These are phyloP conservation scores for Poecilia gillii DNA, from an alignment of 2,797 vertebrate species.

Conservation along the genomic window DNA sequence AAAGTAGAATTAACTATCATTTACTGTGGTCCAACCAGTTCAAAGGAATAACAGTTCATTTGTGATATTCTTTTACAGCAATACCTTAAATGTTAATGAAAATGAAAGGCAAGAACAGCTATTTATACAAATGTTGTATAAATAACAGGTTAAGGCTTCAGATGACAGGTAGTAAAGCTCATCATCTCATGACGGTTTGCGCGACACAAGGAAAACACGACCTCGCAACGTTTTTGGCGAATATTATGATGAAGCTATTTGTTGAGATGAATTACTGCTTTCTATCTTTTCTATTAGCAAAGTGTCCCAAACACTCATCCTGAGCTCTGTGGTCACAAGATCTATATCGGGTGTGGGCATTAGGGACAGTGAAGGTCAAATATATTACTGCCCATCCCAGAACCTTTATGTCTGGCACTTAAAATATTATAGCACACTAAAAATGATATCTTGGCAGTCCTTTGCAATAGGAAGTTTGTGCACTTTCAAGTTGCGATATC, in stretches of 20 bases:
- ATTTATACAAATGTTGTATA: background rate
- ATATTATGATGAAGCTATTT: background rate
- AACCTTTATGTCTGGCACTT: background rate
- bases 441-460: background rate
- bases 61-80: background rate
- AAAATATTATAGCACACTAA: background rate
- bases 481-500: background rate
- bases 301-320: background rate
- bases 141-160: background rate
- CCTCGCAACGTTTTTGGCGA: background rate
- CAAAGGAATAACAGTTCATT: background rate
- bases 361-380: background rate
- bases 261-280: background rate
- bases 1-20: background rate
- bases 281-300: background rate
- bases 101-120: background rate
- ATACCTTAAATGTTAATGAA: background rate
- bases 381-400: background rate
- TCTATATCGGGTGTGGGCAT: background rate
- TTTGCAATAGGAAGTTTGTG: background rate
- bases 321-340: background rate
- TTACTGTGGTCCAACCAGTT: background rate
- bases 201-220: background rate
- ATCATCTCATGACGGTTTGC: background rate
- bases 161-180: background rate